Evolutionary conservation across 30 jellyfish, hydroid and myxozoan species (phyloP), one percentile per base, ranked within the genome.

Genomic region (Clytia hemisphaerica): DNA sequence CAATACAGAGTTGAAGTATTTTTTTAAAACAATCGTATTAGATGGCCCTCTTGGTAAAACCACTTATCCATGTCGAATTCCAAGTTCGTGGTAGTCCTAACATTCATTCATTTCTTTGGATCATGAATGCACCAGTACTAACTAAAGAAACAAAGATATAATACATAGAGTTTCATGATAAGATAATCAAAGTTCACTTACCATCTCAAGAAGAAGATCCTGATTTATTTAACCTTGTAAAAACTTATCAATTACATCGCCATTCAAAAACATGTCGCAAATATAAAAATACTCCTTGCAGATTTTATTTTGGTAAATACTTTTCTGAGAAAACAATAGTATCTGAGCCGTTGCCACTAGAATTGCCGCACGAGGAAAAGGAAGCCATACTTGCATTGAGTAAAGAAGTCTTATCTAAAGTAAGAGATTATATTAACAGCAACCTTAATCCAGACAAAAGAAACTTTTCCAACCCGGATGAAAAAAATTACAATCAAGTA

Each of bases 121-220:
- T 61, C 4, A 33, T 15, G 22, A 19, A 61, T 0, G 71, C 75
- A 30, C 75, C 75, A 28, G 62, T 61, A 19, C 75, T 61, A 15
- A 21, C 75, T 4, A 26, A 0, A 16, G 75, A 61, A 1, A 61
- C 67, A 19, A 61, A 61, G 18, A 63, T 16, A 24, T 31, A 61
- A 10, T 30, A 61, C 28, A 22, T 61, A 61, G 1, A 9, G n/a
- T 61, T 21, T 1, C 25, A 21, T 57, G 70, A 57, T 57, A 3
- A 37, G 25, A n/a, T 57, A 3, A 44, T 57, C 29, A 7, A 44
- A 4, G 70, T 44, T 57, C 44, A 21, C 16, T 6, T 57, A 29
- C 70, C 53, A 21, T 37, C 25, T 57, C 7, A 57, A 57, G 55
- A n/a, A 4, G 29, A 24, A 21, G 70, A 57, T n/a, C 55, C 53